A percentile compares a stretch with the other conserved stretches of the same genome.
phyloP scores from a whole-genome alignment of 2,888 invertebrate genomes.

The Hirtodrosophila trivittata region DNA sequence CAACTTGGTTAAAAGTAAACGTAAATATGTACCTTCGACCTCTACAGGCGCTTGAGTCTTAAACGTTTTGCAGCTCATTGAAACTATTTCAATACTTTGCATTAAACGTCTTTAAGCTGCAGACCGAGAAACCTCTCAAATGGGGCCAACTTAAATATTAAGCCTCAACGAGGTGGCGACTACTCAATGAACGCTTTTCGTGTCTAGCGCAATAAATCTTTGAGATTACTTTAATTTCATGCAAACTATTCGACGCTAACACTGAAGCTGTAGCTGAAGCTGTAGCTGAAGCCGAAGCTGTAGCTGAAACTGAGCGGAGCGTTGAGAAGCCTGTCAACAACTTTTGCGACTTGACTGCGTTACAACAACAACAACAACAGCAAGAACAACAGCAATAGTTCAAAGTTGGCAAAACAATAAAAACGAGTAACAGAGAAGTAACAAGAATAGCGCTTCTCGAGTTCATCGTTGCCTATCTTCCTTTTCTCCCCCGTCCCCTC shows the following conservation, averaged over 20 bases:
- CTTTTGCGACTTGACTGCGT: constrained; percentile 63
- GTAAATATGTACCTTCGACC: too few species aligned
- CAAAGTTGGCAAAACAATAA: constrained; percentile 56
- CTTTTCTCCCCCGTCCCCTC: not conserved
- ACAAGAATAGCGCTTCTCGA: constrained; percentile 7
- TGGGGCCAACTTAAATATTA: constrained; percentile 1
- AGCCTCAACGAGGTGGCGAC: constrained; percentile 12
- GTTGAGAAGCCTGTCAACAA: constrained; percentile 71
- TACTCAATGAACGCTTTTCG: constrained; percentile 25
- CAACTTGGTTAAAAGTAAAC: too few species aligned
- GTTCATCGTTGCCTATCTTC: constrained; percentile 1
- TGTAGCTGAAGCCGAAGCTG: not conserved
- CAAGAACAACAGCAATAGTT: constrained; percentile 31
- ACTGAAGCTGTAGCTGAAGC: not conserved
- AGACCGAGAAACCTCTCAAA: not conserved
- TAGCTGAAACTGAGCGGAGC: constrained; percentile 37
- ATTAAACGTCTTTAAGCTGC: constrained; percentile 5
- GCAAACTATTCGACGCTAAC: constrained; percentile 62
- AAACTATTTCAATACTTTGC: not conserved
- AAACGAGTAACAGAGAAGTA: constrained; percentile 24
- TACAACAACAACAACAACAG: constrained; percentile 32
- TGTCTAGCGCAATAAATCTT: constrained; percentile 66
- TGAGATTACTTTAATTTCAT: constrained; percentile 78
- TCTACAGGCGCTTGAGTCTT: constrained; percentile 22
- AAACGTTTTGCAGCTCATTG: constrained; percentile 8